These are phyloP conservation scores for Hippocampus zosterae DNA, from an alignment of 2,113 vertebrate species.

Conservation along the genomic window DNA sequence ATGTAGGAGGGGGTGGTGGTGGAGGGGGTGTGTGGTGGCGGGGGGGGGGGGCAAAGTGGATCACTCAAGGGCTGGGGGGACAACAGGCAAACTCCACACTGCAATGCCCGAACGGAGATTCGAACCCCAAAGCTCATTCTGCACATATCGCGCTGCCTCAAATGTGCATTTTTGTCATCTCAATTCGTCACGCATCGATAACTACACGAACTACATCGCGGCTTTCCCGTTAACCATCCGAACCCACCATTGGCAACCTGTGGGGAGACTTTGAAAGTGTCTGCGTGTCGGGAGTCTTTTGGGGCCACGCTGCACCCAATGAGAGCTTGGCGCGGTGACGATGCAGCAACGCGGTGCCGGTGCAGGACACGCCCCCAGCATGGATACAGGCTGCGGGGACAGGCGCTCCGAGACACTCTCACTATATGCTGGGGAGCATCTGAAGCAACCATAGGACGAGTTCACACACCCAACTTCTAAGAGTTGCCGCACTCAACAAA, in stretches of 20 bases:
- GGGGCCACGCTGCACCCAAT: conserved; percentile 68
- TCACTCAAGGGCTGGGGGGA: too few species aligned
- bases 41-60: too few species aligned
- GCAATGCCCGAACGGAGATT: too few species aligned
- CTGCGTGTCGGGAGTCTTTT: conserved; percentile 27
- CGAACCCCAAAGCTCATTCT: too few species aligned
- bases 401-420: conserved; percentile 63
- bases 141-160: neutral
- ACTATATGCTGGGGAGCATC: conserved; percentile 61
- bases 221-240: conserved; percentile 5
- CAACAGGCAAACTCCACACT: too few species aligned
- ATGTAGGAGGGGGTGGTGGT: too few species aligned
- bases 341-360: conserved; percentile 56
- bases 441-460: conserved; percentile 73
- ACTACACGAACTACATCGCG: neutral
- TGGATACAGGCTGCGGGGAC: conserved; percentile 72
- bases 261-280: conserved; percentile 52
- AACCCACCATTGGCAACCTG: conserved; percentile 42
- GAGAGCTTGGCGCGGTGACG: conserved; percentile 59
- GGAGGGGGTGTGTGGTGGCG: too few species aligned
- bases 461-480: conserved; percentile 65
- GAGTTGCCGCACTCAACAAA: conserved; percentile 56
- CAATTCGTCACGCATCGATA: neutral
- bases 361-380: conserved; percentile 74
- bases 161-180: neutral